These are phyloP conservation scores for Monopis laevigella DNA, from an alignment of 2,888 invertebrate species.

Conservation along the genomic window DNA sequence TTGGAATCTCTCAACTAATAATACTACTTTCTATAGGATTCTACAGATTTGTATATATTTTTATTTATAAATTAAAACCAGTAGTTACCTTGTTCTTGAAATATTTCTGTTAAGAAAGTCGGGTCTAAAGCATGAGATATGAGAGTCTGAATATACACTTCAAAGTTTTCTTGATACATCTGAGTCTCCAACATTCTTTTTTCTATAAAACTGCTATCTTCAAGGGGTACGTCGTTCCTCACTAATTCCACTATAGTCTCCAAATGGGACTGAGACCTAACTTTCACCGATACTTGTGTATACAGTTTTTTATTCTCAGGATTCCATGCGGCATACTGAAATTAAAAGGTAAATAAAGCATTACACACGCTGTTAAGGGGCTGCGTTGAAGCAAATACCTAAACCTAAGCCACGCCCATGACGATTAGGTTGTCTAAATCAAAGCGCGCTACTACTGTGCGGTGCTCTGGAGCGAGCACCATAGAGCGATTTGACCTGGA, in stretches of 20 bases:
- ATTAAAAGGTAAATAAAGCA: neutral
- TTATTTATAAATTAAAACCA: too few species aligned
- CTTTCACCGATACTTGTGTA: slow-evolving; percentile 80
- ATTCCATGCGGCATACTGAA: slow-evolving; percentile 86
- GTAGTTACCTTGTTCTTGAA: slow-evolving; percentile 84
- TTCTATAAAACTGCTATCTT: slow-evolving; percentile 77
- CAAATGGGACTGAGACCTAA: slow-evolving; percentile 77
- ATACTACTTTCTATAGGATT: too few species aligned
- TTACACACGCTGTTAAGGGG: too few species aligned
- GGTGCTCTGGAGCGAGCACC: too few species aligned
- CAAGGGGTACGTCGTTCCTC: slow-evolving; percentile 74
- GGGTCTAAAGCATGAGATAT: slow-evolving; percentile 91
- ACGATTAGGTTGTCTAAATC: too few species aligned
- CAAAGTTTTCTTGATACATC: slow-evolving; percentile 86
- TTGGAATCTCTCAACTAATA: too few species aligned
- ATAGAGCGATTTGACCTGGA: too few species aligned
- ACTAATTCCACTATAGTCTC: slow-evolving; percentile 85
- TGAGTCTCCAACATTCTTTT: slow-evolving; percentile 80
- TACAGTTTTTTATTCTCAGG: slow-evolving; percentile 83
- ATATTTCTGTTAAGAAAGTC: slow-evolving; percentile 89
- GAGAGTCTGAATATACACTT: slow-evolving; percentile 90
- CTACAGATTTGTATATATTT: too few species aligned
- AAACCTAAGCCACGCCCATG: too few species aligned
- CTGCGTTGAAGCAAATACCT: too few species aligned
- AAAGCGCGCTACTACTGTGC: too few species aligned